Percentiles rank a stretch among this genome's conserved stretches.
Evolutionary conservation across 2,888 invertebrate species (phyloP).

Genomic region (Hybos culiciformis): DNA sequence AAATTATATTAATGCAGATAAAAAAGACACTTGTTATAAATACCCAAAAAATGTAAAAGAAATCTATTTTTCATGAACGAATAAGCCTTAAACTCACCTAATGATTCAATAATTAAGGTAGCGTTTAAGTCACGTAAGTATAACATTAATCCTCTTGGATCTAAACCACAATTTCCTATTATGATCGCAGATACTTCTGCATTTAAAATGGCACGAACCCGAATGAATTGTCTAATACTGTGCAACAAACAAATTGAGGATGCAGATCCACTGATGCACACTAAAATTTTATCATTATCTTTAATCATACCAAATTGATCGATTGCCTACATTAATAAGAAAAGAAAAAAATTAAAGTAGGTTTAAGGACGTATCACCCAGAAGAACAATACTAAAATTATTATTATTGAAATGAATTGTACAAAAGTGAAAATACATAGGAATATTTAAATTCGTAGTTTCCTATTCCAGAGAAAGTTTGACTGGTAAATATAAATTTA

Average conservation of each 20-base stretch:
- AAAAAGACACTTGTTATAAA: too few species aligned
- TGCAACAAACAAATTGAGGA: slow-evolving; percentile 76
- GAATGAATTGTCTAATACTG: slow-evolving; percentile 69
- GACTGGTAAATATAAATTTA: too few species aligned
- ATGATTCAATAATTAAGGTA: slow-evolving; percentile 63
- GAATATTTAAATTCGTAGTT: too few species aligned
- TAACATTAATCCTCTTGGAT: slow-evolving; percentile 53
- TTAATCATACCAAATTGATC: slow-evolving; percentile 73
- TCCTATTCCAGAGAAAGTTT: too few species aligned
- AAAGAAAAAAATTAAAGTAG: background rate
- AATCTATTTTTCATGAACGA: too few species aligned
- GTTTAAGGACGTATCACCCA: too few species aligned
- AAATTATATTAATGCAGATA: too few species aligned
- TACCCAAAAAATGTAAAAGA: too few species aligned
- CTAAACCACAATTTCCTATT: slow-evolving; percentile 61
- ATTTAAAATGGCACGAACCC: slow-evolving; percentile 57
- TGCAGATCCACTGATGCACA: slow-evolving; percentile 73
- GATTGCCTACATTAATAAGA: slow-evolving; percentile 46
- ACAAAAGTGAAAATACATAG: too few species aligned
- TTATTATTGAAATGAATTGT: too few species aligned
- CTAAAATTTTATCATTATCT: slow-evolving; percentile 66
- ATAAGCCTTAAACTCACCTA: slow-evolving; percentile 32
- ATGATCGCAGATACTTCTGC: slow-evolving; percentile 49
- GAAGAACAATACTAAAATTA: too few species aligned
- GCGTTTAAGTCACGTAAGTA: slow-evolving; percentile 60